Evolutionary conservation across 2,113 vertebrate genomes (phyloP), one percentile per base, ranked within the genome.

Genomic region (Sarotherodon lohbergeri): DNA sequence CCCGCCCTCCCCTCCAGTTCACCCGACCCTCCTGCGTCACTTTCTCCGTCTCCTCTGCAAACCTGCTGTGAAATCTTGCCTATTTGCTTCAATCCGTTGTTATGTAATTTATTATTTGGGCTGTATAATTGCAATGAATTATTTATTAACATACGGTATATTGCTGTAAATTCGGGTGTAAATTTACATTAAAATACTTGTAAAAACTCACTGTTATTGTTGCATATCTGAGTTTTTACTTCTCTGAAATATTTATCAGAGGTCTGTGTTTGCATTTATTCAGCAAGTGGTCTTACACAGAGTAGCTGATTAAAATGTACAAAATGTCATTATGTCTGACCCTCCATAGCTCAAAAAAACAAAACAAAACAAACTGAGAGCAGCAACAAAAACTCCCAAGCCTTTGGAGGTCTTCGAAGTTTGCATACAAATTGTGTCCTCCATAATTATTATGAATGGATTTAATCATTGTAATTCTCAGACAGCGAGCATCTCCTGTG

Each of bases 101-200:
- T 86, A 85, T 91, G 85, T 95, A 91, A 90, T 93, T 86, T 92
- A 94, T 93, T 92, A 91, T 94, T 94, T 94, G 86, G 93, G 89
- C 86, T 95, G 93, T 93, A 95, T 83, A 92, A 92, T 90, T 94
- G 92, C 94, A 89, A 94, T 95, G 87, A 92, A 93, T 93, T 96
- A 96, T 96, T 96, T 95, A 96, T 96, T 94, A 94, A 94, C 90
- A 91, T 92, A 78, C 73, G 7, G 73, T 78, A 93, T 92, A 95
- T 94, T 94, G 91, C 82, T 95, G 93, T 95, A 95, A 84, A 96
- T 94, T 92, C 84, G 90, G 84, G 92, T 94, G 84, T 84, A 93
- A 91, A 90, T 94, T 94, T 95, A 94, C 94, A 96, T 92, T 95
- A 95, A 96, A 96, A 90, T 94, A 92, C 93, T 95, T 94, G 89